Base-by-base conservation (phyloP, 2,113 vertebrate species). In the Phyllostomus hastatus region DNA sequence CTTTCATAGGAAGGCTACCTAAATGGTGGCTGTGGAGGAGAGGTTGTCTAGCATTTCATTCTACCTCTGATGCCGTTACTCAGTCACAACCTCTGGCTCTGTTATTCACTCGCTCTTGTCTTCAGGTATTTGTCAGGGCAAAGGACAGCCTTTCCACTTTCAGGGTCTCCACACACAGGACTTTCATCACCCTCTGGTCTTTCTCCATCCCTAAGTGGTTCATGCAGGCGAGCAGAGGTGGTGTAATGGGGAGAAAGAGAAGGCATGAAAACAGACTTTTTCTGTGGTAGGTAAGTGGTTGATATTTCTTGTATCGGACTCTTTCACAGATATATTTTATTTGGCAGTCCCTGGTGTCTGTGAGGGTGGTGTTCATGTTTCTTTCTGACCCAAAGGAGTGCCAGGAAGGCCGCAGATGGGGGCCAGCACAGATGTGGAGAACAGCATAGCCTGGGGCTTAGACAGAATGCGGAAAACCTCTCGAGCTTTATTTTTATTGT, bases 361-460 rank as follows among this genome's bases (percentile, higher is more conserved):
- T 33, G 43, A 52, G 17, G 33, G 16, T 72, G 16, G 22, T 66
- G 5, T 0, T 48, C 12, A 16, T n/a, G 24, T 10, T 50, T 59
- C 72, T 67, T 86, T 26, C 46, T 75, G 46, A 92, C 33, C 5
- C 1, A 0, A 35, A 17, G n/a, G 11, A 15, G 22, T 70, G 16
- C 24, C 15, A n/a, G 80, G 38, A 35, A 66, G 54, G 72, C 46
- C 84, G 12, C 0, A 0, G 26, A 3, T 7, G 7, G 24, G 11
- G 54, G 26, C 26, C 86, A 5, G 59, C 22, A 5, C n/a, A 11
- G n/a, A 22, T 14, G 4, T 69, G 82, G 52, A 50, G 28, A 79
- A 14, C 17, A 92, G 2, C 0, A 3, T 10, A 38, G 83, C 38
- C 4, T 1, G 0, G 6, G 26, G 43, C 38, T 52, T 4, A n/a